Conservation (phyloP, 1,140 invertebrate genomes). For the Agrilus planipennis region DNA sequence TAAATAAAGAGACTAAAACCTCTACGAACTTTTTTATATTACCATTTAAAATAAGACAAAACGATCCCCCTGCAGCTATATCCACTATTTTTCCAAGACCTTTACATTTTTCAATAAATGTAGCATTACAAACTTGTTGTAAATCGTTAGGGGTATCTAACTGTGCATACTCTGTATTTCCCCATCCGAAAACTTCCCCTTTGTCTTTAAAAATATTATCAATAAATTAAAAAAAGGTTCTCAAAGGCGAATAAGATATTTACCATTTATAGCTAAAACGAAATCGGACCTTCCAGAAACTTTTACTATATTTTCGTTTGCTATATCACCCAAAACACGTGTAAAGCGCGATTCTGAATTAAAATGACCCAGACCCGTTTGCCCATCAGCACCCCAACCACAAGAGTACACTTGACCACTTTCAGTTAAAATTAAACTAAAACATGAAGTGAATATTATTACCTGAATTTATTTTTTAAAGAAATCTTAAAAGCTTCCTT, state of each 20-base stretch:
- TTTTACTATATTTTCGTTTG: conserved; percentile 70
- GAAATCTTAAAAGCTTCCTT: too few relatives aligned
- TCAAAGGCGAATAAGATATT: conserved; percentile 10
- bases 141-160: conserved; percentile 40
- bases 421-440: conserved; percentile 68
- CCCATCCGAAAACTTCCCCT: conserved; percentile 94
- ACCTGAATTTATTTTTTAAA: too few relatives aligned
- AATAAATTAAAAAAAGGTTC: conserved; percentile 5
- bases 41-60: conserved; percentile 76
- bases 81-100: conserved; percentile 65
- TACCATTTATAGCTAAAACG: conserved; percentile 80
- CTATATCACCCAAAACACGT: conserved; percentile 67
- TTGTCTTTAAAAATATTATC: conserved; percentile 50
- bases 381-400: conserved; percentile 91
- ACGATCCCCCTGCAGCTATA: conserved; percentile 76
- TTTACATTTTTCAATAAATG: conserved; percentile 46
- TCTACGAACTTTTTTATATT: conserved; percentile 20
- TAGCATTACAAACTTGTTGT: conserved; percentile 57
- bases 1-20: conserved; percentile 12
- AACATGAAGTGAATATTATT: too few relatives aligned
- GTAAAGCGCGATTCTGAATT: conserved; percentile 45
- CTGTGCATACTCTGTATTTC: conserved; percentile 90
- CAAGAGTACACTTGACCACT: conserved; percentile 74
- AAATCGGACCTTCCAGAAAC: conserved; percentile 73
- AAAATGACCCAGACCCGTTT: conserved; percentile 75